These are phyloP conservation scores for Choloepus hoffmanni DNA, from an alignment of 2,113 vertebrate species.

Conservation along the genomic window DNA sequence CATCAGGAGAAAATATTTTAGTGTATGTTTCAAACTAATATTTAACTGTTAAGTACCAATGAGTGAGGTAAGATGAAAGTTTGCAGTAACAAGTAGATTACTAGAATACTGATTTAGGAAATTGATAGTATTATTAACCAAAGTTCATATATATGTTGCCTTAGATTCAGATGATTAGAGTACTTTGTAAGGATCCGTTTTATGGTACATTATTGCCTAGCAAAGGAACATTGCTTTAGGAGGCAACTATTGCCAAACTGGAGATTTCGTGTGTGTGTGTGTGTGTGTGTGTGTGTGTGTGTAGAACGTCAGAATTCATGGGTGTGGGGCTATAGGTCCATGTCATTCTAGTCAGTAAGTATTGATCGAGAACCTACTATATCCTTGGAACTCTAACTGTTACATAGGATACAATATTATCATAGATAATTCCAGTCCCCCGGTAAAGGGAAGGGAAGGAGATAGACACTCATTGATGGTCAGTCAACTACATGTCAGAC, in stretches of 20 bases:
- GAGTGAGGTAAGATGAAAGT: background rate
- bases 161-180: too few species aligned
- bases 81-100: background rate
- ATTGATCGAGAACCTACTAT: constrained; percentile 45
- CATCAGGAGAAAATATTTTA: constrained; percentile 7
- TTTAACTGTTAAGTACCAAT: constrained; percentile 2
- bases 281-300: background rate
- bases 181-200: too few species aligned
- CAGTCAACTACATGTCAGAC: background rate
- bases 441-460: constrained; percentile 19
- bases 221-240: too few species aligned
- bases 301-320: constrained; percentile 40
- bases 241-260: too few species aligned
- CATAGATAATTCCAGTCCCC: background rate
- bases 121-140: constrained; percentile 25
- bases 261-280: too few species aligned
- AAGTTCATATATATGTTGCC: background rate
- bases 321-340: constrained; percentile 1
- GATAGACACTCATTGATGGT: background rate
- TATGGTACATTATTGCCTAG: too few species aligned
- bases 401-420: background rate
- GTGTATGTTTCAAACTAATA: background rate
- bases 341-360: constrained; percentile 52
- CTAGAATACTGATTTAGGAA: constrained; percentile 34
- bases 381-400: background rate